Percentiles rank a stretch among this genome's conserved stretches.
These are phyloP conservation scores for Esox niger DNA, from an alignment of 2,113 vertebrate species.

Conservation along the genomic window DNA sequence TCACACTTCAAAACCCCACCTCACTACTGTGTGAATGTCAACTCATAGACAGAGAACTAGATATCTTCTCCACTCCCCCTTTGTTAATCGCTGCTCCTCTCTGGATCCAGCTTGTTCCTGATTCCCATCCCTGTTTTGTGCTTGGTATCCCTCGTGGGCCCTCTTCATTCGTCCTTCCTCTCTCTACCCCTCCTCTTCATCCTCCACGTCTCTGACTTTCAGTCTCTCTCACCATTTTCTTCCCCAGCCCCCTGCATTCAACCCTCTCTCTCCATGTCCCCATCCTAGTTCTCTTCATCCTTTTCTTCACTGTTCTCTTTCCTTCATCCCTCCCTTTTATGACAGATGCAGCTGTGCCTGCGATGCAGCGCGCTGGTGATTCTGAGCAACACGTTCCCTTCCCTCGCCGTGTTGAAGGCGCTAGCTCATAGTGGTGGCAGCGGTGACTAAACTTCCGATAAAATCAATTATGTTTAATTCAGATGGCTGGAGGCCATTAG, in stretches of 20 bases:
- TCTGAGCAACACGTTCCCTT: slow-evolving; percentile 5
- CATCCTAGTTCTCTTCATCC: not conserved
- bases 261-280: slow-evolving; percentile 9
- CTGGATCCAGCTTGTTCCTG: slow-evolving; percentile 62
- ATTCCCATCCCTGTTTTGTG: slow-evolving; percentile 54
- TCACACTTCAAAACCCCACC: slow-evolving; percentile 56
- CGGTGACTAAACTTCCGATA: slow-evolving; percentile 72
- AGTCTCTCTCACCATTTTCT: not conserved
- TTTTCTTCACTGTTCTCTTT: slow-evolving; percentile 20
- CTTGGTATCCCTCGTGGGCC: slow-evolving; percentile 14
- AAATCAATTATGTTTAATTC: slow-evolving; percentile 82
- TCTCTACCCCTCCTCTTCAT: slow-evolving; percentile 23
- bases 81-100: slow-evolving; percentile 68
- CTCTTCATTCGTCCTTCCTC: slow-evolving; percentile 9
- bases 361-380: slow-evolving; percentile 38
- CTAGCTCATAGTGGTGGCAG: slow-evolving; percentile 48
- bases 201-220: slow-evolving; percentile 9
- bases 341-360: slow-evolving; percentile 18
- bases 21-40: slow-evolving; percentile 42
- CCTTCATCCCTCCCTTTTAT: too few species aligned
- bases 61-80: slow-evolving; percentile 52
- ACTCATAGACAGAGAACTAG: slow-evolving; percentile 41
- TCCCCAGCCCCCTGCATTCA: slow-evolving; percentile 25
- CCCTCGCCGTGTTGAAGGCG: slow-evolving; percentile 30
- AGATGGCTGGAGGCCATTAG: slow-evolving; percentile 77